Conservation (phyloP, 2,888 invertebrate genomes). For the Halocaridina rubra region DNA sequence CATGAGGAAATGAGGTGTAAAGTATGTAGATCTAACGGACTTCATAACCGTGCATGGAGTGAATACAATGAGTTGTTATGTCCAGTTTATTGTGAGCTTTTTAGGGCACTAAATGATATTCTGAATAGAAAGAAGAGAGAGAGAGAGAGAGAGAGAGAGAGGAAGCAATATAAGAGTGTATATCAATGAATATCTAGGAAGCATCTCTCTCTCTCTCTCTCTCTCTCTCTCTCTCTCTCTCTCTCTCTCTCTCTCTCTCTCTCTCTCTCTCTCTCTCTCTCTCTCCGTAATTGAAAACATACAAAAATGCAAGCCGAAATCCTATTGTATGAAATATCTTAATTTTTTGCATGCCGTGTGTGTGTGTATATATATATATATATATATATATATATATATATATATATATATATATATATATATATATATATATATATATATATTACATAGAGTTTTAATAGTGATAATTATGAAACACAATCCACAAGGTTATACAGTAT, state of each 20-base stretch:
- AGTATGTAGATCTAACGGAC: neutral
- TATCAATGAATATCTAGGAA: too few species aligned
- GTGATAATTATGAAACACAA: neutral
- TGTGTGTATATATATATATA: neutral
- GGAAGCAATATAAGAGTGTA: neutral
- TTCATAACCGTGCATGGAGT: neutral
- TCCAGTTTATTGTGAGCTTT: too few species aligned
- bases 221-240: slow-evolving; percentile 7
- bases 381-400: neutral
- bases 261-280: slow-evolving; percentile 10
- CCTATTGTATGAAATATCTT: neutral
- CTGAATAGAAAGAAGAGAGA: neutral
- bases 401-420: neutral
- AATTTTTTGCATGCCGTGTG: neutral
- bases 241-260: neutral
- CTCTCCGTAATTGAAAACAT: neutral
- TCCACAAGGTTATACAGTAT: neutral
- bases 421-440: neutral
- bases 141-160: neutral
- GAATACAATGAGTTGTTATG: too few species aligned
- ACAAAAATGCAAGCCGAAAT: neutral
- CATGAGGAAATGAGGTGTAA: neutral
- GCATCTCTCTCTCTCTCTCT: too few species aligned
- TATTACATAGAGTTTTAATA: neutral
- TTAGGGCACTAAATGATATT: too few species aligned